A percentile compares a stretch with the other conserved stretches of the same genome.
Conservation (phyloP, 2,888 invertebrate genomes). For the Leucoptera coffeella region DNA sequence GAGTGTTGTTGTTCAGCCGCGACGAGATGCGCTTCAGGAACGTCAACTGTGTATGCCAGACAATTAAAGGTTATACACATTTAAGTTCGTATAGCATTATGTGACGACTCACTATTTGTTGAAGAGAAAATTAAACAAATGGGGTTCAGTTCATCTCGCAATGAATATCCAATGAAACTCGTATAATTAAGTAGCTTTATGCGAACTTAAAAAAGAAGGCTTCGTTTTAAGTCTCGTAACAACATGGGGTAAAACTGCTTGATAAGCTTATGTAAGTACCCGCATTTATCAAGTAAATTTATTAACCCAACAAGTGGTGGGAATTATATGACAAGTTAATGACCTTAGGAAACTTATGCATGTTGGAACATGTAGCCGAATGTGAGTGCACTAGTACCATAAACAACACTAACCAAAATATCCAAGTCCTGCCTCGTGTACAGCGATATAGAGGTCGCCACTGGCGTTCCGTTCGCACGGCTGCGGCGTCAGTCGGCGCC, state of each 20-base stretch:
- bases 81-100: no score
- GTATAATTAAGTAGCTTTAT: no score
- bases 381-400: background rate
- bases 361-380: no score
- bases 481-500: constrained; percentile 4
- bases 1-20: constrained; percentile 37
- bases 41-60: constrained; percentile 30
- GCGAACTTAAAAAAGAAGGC: background rate
- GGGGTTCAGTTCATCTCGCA: no score
- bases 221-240: background rate
- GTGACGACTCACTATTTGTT: no score
- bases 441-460: background rate
- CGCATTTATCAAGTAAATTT: background rate
- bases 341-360: no score
- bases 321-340: no score
- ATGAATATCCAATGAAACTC: no score
- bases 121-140: constrained; percentile 1
- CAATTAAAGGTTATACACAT: constrained; percentile 1
- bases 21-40: constrained; percentile 34
- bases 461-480: constrained; percentile 1
- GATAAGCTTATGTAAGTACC: background rate
- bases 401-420: no score
- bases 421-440: no score
- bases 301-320: no score
- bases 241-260: background rate